A percentile compares a stretch with the other conserved stretches of the same genome.
These are phyloP conservation scores for Lepus timidus DNA, from an alignment of 2,113 vertebrate species.

Conservation along the genomic window DNA sequence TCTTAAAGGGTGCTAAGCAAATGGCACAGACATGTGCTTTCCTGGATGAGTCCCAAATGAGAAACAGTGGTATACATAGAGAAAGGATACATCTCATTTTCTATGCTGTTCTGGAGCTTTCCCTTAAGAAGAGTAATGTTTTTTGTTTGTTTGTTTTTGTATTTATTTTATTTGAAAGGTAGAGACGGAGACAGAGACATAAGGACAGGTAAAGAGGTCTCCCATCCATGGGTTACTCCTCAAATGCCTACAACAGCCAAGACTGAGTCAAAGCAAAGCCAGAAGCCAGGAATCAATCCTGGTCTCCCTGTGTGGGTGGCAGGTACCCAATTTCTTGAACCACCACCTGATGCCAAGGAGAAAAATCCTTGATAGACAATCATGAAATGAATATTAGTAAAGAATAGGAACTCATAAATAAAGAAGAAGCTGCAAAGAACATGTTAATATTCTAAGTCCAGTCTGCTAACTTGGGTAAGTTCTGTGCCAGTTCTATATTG, in stretches of 20 bases:
- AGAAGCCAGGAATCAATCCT: no score
- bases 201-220: no score
- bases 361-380: not conserved
- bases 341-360: no score
- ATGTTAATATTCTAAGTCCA: not conserved
- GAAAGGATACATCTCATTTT: not conserved
- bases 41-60: not conserved
- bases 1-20: not conserved
- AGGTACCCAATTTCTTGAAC: no score
- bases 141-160: not conserved
- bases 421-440: not conserved
- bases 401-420: conserved; percentile 15
- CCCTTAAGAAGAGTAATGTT: not conserved
- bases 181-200: no score
- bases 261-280: no score
- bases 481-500: not conserved
- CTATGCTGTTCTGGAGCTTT: conserved; percentile 6
- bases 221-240: no score
- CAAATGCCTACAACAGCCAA: no score
- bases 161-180: no score
- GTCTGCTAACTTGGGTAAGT: not conserved
- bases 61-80: not conserved
- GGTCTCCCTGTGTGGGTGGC: no score
- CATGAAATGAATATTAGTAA: not conserved
- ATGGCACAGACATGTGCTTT: not conserved